These are phyloP conservation scores for Dicrostonyx torquatus DNA, from an alignment of 2,797 vertebrate species.

Conservation along the genomic window DNA sequence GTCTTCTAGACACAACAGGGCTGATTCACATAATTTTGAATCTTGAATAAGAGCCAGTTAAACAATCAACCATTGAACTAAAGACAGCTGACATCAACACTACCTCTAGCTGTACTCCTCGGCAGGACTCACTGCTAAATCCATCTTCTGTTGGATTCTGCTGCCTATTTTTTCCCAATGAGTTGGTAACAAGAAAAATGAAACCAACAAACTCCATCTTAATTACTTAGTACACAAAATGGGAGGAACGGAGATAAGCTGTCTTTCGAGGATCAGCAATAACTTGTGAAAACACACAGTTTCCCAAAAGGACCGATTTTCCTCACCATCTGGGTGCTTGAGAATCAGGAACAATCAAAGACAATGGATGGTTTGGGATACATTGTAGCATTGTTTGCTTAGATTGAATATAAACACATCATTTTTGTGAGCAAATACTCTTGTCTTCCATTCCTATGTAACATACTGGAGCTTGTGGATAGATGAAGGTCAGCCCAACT, in stretches of 20 bases:
- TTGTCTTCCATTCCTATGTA: neutral
- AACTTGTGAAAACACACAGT: neutral
- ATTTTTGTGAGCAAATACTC: neutral
- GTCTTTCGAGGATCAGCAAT: neutral
- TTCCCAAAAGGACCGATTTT: neutral
- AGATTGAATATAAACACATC: neutral
- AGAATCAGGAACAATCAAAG: neutral
- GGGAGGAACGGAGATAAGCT: neutral
- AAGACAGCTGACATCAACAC: neutral
- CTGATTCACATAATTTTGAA: neutral
- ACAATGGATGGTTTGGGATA: neutral
- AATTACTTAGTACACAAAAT: neutral
- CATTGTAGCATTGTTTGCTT: neutral
- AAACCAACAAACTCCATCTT: slow-evolving; percentile 5
- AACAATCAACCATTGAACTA: neutral
- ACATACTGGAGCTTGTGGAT: neutral
- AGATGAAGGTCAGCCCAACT: neutral
- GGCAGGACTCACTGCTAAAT: neutral
- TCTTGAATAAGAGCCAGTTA: neutral
- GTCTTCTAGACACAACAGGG: neutral
- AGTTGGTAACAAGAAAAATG: slow-evolving; percentile 14
- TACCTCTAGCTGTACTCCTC: neutral
- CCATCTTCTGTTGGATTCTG: neutral
- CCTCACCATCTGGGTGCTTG: neutral
- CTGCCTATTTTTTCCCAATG: neutral